phyloP scores from a whole-genome alignment of 2,888 invertebrate genomes.

The Aphodius sticticus region DNA sequence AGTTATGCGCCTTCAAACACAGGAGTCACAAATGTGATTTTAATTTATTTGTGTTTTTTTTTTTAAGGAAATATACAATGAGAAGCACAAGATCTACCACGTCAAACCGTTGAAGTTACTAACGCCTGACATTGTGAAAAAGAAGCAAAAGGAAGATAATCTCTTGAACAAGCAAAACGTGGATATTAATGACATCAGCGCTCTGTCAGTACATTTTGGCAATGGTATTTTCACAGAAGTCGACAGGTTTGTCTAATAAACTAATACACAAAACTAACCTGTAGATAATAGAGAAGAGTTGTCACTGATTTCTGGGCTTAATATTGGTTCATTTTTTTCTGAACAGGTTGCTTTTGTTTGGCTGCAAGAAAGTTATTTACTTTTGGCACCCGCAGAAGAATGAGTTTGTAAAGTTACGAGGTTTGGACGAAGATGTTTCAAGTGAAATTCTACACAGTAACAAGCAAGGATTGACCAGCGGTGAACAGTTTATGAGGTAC shows the following conservation, averaged over 20 bases:
- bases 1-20: too few species aligned
- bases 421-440: constrained; percentile 74
- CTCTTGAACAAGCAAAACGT: constrained; percentile 42
- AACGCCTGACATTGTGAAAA: constrained; percentile 51
- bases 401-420: constrained; percentile 75
- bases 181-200: constrained; percentile 38
- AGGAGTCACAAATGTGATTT: too few species aligned
- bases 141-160: constrained; percentile 50
- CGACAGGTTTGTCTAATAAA: constrained; percentile 48
- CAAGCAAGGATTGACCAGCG: constrained; percentile 65
- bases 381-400: constrained; percentile 78
- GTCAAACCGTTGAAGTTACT: constrained; percentile 53
- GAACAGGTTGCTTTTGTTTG: constrained; percentile 67
- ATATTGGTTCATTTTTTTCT: constrained; percentile 30
- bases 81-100: constrained; percentile 57
- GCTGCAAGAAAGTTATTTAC: constrained; percentile 84
- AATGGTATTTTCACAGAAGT: constrained; percentile 56
- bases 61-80: constrained; percentile 60
- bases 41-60: constrained; percentile 28
- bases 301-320: neutral
- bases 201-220: constrained; percentile 56
- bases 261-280: too few species aligned
- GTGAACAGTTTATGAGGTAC: constrained; percentile 73
- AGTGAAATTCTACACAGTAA: constrained; percentile 72
- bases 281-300: too few species aligned